Evolutionary conservation across 1,140 invertebrate species (phyloP).

Genomic region (Homarus americanus): DNA sequence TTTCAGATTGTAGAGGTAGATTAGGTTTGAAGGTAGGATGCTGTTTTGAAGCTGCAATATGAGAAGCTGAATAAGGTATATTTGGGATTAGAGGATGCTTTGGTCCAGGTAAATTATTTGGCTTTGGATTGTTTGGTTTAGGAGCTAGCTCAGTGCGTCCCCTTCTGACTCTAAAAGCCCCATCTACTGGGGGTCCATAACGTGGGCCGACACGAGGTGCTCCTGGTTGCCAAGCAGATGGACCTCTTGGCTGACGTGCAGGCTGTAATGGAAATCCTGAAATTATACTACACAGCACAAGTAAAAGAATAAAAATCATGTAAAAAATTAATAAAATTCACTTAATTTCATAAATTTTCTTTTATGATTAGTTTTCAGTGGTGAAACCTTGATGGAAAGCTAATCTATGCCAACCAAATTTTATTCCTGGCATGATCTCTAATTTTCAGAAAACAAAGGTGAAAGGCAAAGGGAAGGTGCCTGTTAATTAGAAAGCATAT

Average conservation of each 20-base stretch:
- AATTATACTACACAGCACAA: no score
- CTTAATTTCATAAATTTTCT: no score
- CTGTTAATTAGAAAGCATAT: no score
- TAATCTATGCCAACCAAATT: no score
- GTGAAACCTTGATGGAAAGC: no score
- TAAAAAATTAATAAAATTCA: no score
- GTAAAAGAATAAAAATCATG: no score
- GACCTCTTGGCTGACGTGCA: slow-evolving; percentile 9
- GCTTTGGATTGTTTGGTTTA: background rate
- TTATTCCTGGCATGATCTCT: no score
- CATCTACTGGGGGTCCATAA: background rate
- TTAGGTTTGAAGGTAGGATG: background rate
- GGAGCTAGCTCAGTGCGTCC: background rate
- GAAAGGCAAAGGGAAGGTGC: no score
- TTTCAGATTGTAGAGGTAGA: background rate
- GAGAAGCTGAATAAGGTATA: background rate
- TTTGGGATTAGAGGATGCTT: background rate
- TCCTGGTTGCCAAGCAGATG: slow-evolving; percentile 19
- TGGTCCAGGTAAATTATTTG: background rate
- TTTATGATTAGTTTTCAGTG: no score
- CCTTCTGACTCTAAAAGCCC: background rate
- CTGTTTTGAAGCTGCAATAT: background rate
- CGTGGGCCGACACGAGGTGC: background rate
- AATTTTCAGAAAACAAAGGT: no score
- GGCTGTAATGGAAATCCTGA: background rate